phyloP scores from a whole-genome alignment of 2,888 invertebrate genomes.

The Stenodera caucasica region DNA sequence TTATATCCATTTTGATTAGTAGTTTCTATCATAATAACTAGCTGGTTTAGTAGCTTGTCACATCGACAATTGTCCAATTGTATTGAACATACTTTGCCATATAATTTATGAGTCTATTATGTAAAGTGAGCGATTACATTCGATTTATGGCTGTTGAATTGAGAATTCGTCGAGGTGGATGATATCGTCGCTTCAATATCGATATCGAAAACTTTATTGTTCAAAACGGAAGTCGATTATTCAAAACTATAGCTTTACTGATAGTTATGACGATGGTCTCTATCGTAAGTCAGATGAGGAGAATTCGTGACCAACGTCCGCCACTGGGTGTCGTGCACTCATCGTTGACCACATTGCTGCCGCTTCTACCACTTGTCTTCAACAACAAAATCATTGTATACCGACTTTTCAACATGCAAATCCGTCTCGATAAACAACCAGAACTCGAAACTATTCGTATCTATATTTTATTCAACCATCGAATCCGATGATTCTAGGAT shows the following conservation, averaged over 20 bases:
- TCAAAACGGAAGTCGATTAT: not conserved
- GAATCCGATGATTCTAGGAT: not conserved
- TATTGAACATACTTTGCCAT: constrained; percentile 33
- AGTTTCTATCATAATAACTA: constrained; percentile 18
- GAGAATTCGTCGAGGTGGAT: not conserved
- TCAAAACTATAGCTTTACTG: too few relatives aligned
- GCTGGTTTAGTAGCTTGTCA: constrained; percentile 33
- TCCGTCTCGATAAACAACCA: too few relatives aligned
- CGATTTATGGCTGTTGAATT: constrained; percentile 5
- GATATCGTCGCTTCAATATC: not conserved
- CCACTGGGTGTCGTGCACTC: constrained; percentile 42
- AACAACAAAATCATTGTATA: constrained; percentile 4
- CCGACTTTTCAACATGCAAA: constrained; percentile 3
- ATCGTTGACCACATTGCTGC: constrained; percentile 40
- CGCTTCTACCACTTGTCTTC: constrained; percentile 33
- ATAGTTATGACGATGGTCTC: constrained; percentile 36
- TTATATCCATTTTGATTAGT: constrained; percentile 9
- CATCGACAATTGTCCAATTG: constrained; percentile 35
- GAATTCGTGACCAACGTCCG: constrained; percentile 43
- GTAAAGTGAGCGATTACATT: constrained; percentile 28
- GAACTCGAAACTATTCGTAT: too few relatives aligned
- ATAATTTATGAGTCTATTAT: constrained; percentile 34
- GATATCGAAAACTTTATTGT: not conserved
- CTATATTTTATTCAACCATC: constrained; percentile 15
- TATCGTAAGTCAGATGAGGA: constrained; percentile 35